Base-by-base conservation (phyloP, 1,140 invertebrate species). In the Maconellicoccus hirsutus region DNA sequence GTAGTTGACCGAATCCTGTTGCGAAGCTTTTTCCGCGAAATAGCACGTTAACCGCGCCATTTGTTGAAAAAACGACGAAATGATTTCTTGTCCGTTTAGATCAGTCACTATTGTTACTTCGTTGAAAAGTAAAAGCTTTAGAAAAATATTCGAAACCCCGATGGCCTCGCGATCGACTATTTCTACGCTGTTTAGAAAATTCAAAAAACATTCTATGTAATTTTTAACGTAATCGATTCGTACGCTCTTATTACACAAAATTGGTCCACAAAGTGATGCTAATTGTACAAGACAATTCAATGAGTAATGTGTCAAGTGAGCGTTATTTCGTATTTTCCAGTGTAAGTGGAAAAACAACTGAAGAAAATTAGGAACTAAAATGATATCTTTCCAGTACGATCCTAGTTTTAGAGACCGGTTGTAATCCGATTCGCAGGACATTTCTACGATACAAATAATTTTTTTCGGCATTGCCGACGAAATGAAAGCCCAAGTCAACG, bases 321-420 rank as follows among this genome's bases (percentile, higher is more conserved):
- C 85, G 76, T 89, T 85, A 27, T 85, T 83, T 52, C 91, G 81
- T 10, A 93, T 85, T 82, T 91, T 89, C 84, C 88, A 87, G 79
- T 93, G 91, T 70, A 93, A 81, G 80, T 90, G 74, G 78, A 93
- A 94, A 79, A 94, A 91, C 33, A 94, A 77, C 52, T 88, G 83
- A 70, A 92, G 78, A 10, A 94, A 80, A 72, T 83, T 82, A 25
- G 87, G 85, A 77, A 91, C 85, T 59, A 92, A 80, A 71, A 95
- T 86, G 8, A 90, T 83, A 72, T 91, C 86, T 74, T 82, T 83
- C 93, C 92, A 95, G 25, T 82, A 78, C 6, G 79, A 73, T 70
- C 83, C 71, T 63, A 90, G 79, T 70, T 85, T 80, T 69, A 92
- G 78, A 8, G 85, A 81, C 39, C 87, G 86, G 70, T 83, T 84